Evolutionary conservation across 1,140 invertebrate genomes (phyloP).

Genomic region (Diploscapter pachys): DNA sequence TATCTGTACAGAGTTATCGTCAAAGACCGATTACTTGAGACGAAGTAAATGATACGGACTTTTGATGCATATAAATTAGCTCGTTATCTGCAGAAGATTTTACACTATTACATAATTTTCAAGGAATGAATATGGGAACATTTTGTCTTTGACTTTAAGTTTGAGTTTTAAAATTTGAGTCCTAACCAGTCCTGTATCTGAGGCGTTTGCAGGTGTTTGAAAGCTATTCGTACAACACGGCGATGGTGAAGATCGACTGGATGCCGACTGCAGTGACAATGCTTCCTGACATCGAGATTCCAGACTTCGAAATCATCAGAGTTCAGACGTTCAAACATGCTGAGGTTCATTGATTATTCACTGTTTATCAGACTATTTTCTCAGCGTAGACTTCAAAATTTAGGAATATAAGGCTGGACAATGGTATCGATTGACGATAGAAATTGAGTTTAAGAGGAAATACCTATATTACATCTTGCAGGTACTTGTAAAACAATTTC

Average conservation of each 20-base stretch:
- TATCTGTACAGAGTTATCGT: no score
- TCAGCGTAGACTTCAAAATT: background rate
- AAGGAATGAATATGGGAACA: no score
- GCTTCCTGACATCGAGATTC: constrained; percentile 38
- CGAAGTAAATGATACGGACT: no score
- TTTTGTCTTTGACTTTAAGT: no score
- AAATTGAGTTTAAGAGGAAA: constrained; percentile 48
- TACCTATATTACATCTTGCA: constrained; percentile 57
- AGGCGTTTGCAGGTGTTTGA: constrained; percentile 47
- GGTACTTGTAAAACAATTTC: constrained; percentile 1
- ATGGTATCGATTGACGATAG: constrained; percentile 56
- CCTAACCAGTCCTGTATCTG: no score
- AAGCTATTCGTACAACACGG: constrained; percentile 56
- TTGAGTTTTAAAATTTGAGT: no score
- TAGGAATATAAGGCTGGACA: constrained; percentile 57
- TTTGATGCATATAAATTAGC: no score
- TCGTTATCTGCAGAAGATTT: no score
- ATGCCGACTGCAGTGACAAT: constrained; percentile 51
- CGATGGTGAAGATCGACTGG: constrained; percentile 57
- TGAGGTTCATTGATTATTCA: background rate
- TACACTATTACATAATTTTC: no score
- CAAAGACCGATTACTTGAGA: no score
- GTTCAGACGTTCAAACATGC: background rate
- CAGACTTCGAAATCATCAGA: constrained; percentile 45
- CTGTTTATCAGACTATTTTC: background rate